A percentile compares a stretch with the other conserved stretches of the same genome.
Conservation (phyloP, 2,888 invertebrate species). For the Acholoe squamosa region DNA sequence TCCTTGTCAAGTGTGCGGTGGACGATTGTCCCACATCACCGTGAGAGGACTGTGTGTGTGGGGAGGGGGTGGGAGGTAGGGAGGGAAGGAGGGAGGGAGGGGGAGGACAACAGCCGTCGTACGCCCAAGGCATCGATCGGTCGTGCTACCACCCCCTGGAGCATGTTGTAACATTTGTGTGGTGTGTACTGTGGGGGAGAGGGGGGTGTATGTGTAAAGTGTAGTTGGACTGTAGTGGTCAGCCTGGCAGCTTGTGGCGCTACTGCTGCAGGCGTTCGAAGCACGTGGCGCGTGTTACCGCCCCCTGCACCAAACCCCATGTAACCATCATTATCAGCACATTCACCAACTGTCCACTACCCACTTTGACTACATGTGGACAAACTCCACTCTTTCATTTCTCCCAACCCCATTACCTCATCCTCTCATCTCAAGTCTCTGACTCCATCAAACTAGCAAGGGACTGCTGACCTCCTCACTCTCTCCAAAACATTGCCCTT, state of each 20-base stretch:
- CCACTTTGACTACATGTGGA: background rate
- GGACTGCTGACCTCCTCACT: no score
- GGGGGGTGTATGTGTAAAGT: no score
- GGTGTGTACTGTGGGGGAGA: no score
- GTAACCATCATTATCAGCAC: no score
- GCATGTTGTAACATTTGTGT: background rate
- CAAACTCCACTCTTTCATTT: background rate
- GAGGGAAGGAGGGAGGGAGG: background rate
- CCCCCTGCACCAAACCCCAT: background rate
- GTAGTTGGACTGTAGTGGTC: no score
- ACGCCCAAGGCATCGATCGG: constrained; percentile 3
- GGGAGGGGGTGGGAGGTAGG: background rate
- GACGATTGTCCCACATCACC: background rate
- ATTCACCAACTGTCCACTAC: background rate
- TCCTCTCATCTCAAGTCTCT: no score
- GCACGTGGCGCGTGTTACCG: background rate
- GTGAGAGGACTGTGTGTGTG: background rate
- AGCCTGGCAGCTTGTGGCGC: no score
- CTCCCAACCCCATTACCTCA: background rate
- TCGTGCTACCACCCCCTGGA: background rate
- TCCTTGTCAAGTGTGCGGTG: background rate
- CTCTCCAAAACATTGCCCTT: no score
- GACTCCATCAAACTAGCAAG: no score
- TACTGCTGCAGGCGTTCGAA: background rate
- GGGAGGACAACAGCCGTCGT: background rate